Percentiles rank a stretch among this genome's conserved stretches.
Conservation (phyloP, 2,888 invertebrate genomes). For the Oscheius sp. region DNA sequence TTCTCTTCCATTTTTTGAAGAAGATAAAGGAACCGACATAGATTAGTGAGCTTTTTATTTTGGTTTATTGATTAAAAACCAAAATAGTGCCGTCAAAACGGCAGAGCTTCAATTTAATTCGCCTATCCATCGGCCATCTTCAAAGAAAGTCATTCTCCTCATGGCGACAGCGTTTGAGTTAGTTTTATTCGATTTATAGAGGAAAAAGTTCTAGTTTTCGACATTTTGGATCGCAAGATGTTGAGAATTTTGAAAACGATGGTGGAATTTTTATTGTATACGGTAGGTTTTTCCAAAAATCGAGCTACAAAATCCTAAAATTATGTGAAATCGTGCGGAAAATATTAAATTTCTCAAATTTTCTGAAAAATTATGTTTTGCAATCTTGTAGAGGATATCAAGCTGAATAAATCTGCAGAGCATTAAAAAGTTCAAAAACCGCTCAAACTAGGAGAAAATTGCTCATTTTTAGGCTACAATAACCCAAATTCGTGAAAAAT, state of each 20-base stretch:
- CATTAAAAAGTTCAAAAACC: no score
- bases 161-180: background rate
- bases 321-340: no score
- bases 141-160: background rate
- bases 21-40: background rate
- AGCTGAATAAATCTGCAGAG: no score
- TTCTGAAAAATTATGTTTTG: no score
- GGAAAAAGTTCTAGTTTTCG: background rate
- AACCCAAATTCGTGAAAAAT: no score
- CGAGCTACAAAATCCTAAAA: no score
- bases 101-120: background rate
- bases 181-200: background rate
- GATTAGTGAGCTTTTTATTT: background rate
- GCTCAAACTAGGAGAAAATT: no score
- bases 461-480: no score
- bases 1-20: background rate
- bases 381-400: no score
- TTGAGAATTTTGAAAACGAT: background rate
- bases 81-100: background rate
- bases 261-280: slow-evolving; percentile 2
- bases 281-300: slow-evolving; percentile 8
- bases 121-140: background rate
- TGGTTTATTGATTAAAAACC: background rate
- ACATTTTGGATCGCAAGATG: background rate
- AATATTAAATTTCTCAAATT: no score